Evolutionary conservation across 23 tunicate species (phyloP).

Genomic region (Styela clava): DNA sequence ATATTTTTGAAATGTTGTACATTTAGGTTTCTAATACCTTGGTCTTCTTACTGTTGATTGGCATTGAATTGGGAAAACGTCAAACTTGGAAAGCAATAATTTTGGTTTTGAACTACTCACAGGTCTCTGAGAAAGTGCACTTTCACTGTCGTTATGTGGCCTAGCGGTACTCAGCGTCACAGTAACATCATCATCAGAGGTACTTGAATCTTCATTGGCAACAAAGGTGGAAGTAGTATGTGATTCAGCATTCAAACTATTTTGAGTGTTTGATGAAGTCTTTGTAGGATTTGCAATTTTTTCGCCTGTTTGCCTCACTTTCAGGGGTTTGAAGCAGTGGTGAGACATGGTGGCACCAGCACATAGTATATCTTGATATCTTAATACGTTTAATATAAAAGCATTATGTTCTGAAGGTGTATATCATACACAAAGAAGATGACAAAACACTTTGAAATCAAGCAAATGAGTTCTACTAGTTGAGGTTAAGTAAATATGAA

Average conservation of each 20-base stretch:
- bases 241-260: background rate
- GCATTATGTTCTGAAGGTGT: too few species aligned
- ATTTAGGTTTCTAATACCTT: background rate
- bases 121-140: too few species aligned
- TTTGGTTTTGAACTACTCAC: too few species aligned
- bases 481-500: too few species aligned
- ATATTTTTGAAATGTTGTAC: background rate
- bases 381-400: too few species aligned
- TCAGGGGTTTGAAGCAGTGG: background rate
- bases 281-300: background rate
- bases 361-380: background rate
- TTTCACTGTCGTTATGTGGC: background rate
- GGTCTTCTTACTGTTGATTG: background rate
- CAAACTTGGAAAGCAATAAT: too few species aligned
- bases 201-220: background rate
- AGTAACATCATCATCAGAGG: background rate
- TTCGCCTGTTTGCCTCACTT: background rate
- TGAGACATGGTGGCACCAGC: background rate
- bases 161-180: background rate
- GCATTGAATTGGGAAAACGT: background rate
- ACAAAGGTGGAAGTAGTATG: too few species aligned
- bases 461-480: too few species aligned
- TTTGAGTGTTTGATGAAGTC: background rate
- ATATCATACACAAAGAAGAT: too few species aligned
- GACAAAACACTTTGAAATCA: too few species aligned